These are phyloP conservation scores for Gymnocheta viridis DNA, from an alignment of 2,888 invertebrate genomes.

Conservation along the genomic window DNA sequence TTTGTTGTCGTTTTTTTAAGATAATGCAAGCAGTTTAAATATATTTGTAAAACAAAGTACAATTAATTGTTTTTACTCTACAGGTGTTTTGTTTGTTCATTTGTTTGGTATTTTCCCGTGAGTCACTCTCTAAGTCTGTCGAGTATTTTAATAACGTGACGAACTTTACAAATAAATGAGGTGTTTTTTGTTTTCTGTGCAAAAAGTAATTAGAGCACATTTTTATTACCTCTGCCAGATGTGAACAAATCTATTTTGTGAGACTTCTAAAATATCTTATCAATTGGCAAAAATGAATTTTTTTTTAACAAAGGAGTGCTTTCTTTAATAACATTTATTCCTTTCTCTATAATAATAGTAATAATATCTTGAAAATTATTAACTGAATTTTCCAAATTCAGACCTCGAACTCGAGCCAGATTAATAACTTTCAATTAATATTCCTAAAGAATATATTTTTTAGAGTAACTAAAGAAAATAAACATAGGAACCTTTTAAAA, in stretches of 20 bases:
- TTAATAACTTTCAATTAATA: too few species aligned
- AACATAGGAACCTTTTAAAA: too few species aligned
- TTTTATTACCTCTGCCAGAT: not conserved
- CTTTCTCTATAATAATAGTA: too few species aligned
- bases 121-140: conserved; percentile 45
- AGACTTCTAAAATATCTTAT: conserved; percentile 12
- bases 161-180: not conserved
- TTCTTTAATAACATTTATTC: not conserved
- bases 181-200: too few species aligned
- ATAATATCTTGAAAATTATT: too few species aligned
- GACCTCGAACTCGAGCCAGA: too few species aligned
- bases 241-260: not conserved
- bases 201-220: not conserved
- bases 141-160: conserved; percentile 17
- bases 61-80: conserved; percentile 25
- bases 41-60: not conserved
- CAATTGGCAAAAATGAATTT: not conserved
- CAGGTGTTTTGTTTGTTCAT: conserved; percentile 26
- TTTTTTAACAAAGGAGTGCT: not conserved
- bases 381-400: too few species aligned
- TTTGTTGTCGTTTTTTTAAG: conserved; percentile 33
- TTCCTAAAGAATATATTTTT: too few species aligned
- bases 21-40: conserved; percentile 19
- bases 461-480: too few species aligned
- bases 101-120: conserved; percentile 42